These are phyloP conservation scores for Pseudanteris insignis DNA, from an alignment of 2,888 invertebrate species.

Conservation along the genomic window DNA sequence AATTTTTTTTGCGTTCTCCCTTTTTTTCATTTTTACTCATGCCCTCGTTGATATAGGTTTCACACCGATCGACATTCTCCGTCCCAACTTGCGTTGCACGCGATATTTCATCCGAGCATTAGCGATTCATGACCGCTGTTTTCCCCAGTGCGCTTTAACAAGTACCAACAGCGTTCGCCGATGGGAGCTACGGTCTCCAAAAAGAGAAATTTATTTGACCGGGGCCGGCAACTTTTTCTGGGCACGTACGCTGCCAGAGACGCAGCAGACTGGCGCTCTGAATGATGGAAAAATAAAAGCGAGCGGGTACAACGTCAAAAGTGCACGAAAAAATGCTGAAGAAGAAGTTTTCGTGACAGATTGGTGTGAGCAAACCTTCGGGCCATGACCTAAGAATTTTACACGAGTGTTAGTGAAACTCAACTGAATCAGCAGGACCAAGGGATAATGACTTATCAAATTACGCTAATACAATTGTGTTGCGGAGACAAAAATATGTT, in stretches of 20 bases:
- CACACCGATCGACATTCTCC: slow-evolving; percentile 16
- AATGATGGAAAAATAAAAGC: slow-evolving; percentile 39
- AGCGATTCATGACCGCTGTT: slow-evolving; percentile 42
- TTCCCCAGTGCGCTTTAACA: slow-evolving; percentile 41
- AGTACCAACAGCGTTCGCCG: slow-evolving; percentile 24
- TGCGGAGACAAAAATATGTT: too few species aligned
- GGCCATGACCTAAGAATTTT: too few species aligned
- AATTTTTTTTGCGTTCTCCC: too few species aligned
- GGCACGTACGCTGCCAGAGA: slow-evolving; percentile 24
- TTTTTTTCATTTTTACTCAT: too few species aligned
- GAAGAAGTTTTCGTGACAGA: background rate
- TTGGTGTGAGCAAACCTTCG: background rate
- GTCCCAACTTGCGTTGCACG: slow-evolving; percentile 1
- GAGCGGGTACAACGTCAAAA: too few species aligned
- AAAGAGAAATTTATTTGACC: slow-evolving; percentile 44
- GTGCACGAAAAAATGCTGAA: too few species aligned
- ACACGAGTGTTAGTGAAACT: too few species aligned
- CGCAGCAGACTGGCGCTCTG: background rate
- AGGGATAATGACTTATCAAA: too few species aligned
- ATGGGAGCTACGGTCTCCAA: slow-evolving; percentile 39
- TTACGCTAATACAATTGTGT: too few species aligned
- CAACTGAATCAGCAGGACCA: too few species aligned
- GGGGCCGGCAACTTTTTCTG: slow-evolving; percentile 29
- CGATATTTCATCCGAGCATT: slow-evolving; percentile 38
- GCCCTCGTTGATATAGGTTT: too few species aligned